Evolutionary conservation across 53 echinoderm and acorn worm species (phyloP).

Genomic region (Temnopleurus reevesii): DNA sequence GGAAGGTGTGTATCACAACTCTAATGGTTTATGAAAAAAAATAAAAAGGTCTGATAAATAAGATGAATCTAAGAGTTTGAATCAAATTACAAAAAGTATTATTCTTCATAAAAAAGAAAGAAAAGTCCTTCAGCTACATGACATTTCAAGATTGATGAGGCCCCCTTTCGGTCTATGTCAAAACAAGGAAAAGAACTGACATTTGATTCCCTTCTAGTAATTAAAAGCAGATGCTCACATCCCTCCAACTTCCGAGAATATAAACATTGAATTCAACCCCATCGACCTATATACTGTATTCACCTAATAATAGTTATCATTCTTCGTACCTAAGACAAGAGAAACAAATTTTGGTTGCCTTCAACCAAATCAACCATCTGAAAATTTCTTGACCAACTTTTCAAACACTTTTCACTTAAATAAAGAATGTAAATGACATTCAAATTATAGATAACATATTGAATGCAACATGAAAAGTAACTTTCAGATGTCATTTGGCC

Average conservation of each 20-base stretch:
- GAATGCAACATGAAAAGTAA: no score
- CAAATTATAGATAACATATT: no score
- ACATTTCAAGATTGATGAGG: conserved; percentile 8
- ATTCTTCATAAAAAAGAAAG: background rate
- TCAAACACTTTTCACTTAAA: background rate
- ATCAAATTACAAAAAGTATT: background rate
- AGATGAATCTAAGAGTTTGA: background rate
- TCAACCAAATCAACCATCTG: background rate
- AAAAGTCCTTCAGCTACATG: no score
- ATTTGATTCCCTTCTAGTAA: background rate
- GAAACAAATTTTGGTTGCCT: no score
- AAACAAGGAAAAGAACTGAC: conserved; percentile 27
- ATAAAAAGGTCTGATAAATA: no score
- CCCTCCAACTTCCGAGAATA: conserved; percentile 9
- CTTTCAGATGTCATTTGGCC: no score
- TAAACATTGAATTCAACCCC: background rate
- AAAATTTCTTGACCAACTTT: background rate
- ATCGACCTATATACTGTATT: no score
- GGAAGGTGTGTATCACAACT: no score
- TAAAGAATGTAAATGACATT: no score
- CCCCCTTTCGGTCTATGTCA: conserved; percentile 10
- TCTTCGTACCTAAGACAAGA: background rate
- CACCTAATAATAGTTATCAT: background rate
- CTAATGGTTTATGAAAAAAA: no score
- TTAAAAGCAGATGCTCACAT: background rate